These are phyloP conservation scores for Oncopeltus fasciatus DNA, from an alignment of 1,140 invertebrate species.

Conservation along the genomic window DNA sequence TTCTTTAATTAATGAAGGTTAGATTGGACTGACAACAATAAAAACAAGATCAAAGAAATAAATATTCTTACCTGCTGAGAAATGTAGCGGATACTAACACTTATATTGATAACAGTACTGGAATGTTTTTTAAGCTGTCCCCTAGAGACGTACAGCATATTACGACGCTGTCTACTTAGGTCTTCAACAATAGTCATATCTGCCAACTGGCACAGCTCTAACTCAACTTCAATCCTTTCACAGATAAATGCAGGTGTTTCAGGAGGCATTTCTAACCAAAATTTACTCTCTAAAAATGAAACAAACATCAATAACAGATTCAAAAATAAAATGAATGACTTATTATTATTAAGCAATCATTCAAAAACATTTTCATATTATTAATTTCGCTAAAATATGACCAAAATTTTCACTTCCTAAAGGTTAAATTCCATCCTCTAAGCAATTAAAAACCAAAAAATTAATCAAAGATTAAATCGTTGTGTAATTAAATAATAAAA, in stretches of 20 bases:
- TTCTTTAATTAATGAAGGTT: not conserved
- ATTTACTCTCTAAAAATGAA: conserved; percentile 26
- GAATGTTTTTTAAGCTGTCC: conserved; percentile 80
- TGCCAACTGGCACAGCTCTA: conserved; percentile 77
- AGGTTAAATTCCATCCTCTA: too few species aligned
- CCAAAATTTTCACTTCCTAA: too few species aligned
- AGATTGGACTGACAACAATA: not conserved
- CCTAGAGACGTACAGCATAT: conserved; percentile 68
- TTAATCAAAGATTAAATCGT: too few species aligned
- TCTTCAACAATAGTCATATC: conserved; percentile 78
- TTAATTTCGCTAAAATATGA: too few species aligned
- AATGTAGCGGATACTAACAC: conserved; percentile 70
- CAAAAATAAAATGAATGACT: too few species aligned
- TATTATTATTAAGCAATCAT: too few species aligned
- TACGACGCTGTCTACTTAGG: conserved; percentile 61
- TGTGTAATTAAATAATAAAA: too few species aligned
- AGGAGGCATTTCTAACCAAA: conserved; percentile 46
- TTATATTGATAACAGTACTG: conserved; percentile 75
- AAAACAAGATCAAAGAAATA: not conserved
- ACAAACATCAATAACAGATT: too few species aligned
- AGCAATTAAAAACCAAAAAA: too few species aligned
- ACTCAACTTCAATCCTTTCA: conserved; percentile 74
- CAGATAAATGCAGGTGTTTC: conserved; percentile 83
- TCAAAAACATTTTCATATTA: too few species aligned
- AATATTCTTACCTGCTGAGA: conserved; percentile 54